Conservation (phyloP, 64 coral and sea anemone genomes). For the Cladopsammia gracilis region DNA sequence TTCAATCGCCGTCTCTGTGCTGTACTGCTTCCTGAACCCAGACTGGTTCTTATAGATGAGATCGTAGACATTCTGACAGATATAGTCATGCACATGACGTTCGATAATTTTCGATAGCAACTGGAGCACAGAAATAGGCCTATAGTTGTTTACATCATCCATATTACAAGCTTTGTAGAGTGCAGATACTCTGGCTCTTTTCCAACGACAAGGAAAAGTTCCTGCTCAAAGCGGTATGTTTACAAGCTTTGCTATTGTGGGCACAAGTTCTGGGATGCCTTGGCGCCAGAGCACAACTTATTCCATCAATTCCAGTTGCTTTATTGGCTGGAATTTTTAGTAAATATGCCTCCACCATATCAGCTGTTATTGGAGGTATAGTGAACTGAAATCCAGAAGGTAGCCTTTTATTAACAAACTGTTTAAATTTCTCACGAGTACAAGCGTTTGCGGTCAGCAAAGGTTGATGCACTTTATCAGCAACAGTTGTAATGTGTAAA, state of each 20-base stretch:
- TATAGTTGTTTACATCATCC: conserved; percentile 11
- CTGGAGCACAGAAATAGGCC: conserved; percentile 9
- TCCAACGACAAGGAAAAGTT: conserved; percentile 22
- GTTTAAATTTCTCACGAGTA: too few relatives aligned
- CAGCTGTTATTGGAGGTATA: too few relatives aligned
- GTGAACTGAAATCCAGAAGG: too few relatives aligned
- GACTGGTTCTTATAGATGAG: not conserved
- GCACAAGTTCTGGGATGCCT: not conserved
- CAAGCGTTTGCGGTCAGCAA: too few relatives aligned
- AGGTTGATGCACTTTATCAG: too few relatives aligned
- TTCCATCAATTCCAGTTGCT: too few relatives aligned
- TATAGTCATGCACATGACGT: not conserved
- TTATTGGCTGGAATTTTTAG: too few relatives aligned
- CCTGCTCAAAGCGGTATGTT: not conserved
- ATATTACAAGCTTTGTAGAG: conserved; percentile 4
- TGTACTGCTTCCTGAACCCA: not conserved
- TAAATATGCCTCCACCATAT: too few relatives aligned
- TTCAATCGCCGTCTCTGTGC: not conserved
- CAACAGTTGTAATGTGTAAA: too few relatives aligned
- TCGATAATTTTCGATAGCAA: not conserved
- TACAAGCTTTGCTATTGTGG: conserved; percentile 6
- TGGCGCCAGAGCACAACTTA: not conserved
- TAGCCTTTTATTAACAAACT: too few relatives aligned
- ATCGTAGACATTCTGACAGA: not conserved
- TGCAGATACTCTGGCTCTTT: conserved; percentile 27